Percentiles rank a stretch among this genome's conserved stretches.
Conservation (phyloP, 2,113 vertebrate species). For the Antennarius striatus region DNA sequence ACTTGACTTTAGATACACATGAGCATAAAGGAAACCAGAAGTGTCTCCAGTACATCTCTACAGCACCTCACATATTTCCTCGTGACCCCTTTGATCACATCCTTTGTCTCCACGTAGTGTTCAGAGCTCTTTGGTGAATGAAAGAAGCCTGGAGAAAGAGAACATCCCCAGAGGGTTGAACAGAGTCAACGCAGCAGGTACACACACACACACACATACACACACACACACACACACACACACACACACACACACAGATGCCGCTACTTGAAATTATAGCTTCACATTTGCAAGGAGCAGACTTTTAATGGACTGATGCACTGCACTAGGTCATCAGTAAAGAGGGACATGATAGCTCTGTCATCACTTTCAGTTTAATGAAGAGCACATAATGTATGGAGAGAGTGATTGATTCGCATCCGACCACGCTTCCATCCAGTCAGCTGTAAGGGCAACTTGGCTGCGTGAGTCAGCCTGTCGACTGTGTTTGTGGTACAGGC, state of each 20-base stretch:
- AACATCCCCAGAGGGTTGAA: constrained; percentile 69
- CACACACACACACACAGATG: constrained; percentile 17
- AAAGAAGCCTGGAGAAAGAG: constrained; percentile 49
- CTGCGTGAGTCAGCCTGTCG: constrained; percentile 26
- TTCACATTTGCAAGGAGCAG: constrained; percentile 61
- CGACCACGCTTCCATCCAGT: constrained; percentile 35
- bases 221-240: neutral
- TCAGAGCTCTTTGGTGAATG: constrained; percentile 37
- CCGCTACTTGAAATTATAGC: constrained; percentile 18
- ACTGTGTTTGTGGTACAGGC: constrained; percentile 14
- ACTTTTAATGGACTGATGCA: constrained; percentile 71
- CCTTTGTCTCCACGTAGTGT: constrained; percentile 53
- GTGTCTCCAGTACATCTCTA: too few relatives aligned
- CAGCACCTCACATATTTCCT: constrained; percentile 6
- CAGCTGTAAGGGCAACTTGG: constrained; percentile 37
- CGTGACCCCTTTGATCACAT: constrained; percentile 14
- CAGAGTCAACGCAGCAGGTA: constrained; percentile 81
- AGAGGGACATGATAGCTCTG: constrained; percentile 60
- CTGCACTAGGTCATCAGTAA: constrained; percentile 67
- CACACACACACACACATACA: neutral
- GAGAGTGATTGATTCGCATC: constrained; percentile 61
- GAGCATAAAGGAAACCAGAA: too few relatives aligned
- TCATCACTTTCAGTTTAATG: constrained; percentile 73
- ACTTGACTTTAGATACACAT: too few relatives aligned
- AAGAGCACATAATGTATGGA: constrained; percentile 64